Conservation (phyloP, 2,888 invertebrate genomes). For the Epistrophe grossulariae region DNA sequence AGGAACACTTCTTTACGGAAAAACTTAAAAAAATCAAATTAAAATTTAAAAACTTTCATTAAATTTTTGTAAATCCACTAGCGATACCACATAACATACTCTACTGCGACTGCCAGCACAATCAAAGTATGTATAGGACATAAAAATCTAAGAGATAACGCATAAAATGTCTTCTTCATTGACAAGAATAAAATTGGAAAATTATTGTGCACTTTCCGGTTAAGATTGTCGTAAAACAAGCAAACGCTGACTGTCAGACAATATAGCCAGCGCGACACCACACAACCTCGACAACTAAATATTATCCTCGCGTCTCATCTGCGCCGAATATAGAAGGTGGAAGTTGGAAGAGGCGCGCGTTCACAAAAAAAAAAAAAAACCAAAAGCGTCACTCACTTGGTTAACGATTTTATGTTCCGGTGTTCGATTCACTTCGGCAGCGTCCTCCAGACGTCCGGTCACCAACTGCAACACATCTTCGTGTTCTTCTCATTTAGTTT, state of each 20-base stretch:
- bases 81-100: constrained; percentile 1
- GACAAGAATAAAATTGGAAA: constrained; percentile 75
- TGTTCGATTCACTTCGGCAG: constrained; percentile 38
- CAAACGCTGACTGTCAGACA: constrained; percentile 55
- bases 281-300: constrained; percentile 47
- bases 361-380: not conserved
- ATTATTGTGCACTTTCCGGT: constrained; percentile 75
- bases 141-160: constrained; percentile 72
- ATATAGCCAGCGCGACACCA: constrained; percentile 59
- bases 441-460: constrained; percentile 20
- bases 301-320: constrained; percentile 19
- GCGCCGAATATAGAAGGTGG: not conserved
- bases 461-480: not conserved
- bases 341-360: constrained; percentile 11
- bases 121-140: constrained; percentile 46
- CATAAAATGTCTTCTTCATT: constrained; percentile 75
- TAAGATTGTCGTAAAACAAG: constrained; percentile 76
- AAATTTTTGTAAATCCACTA: not conserved
- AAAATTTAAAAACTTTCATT: too few relatives aligned
- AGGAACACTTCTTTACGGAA: too few relatives aligned
- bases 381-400: constrained; percentile 52
- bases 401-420: constrained; percentile 71
- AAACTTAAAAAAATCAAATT: too few relatives aligned
- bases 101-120: constrained; percentile 26
- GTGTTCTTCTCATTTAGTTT: constrained; percentile 43